Evolutionary conservation across 2,888 invertebrate species (phyloP).

Genomic region (Caenorhabditis afra): DNA sequence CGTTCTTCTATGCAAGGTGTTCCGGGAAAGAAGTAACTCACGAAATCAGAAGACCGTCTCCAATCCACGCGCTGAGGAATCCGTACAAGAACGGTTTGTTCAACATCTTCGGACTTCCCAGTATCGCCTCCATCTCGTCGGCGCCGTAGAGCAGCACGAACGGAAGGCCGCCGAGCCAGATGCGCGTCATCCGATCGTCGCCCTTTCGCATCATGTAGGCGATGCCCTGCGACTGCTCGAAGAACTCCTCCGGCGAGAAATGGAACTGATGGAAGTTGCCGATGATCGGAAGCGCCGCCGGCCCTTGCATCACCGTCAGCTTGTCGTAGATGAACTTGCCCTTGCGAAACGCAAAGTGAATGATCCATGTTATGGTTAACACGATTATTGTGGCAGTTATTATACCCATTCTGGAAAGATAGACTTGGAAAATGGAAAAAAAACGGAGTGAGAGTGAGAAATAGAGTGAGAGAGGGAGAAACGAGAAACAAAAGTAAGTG

Average conservation of each 20-base stretch:
- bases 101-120: conserved; percentile 80
- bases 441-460: background rate
- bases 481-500: background rate
- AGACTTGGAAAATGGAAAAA: background rate
- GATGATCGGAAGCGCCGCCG: conserved; percentile 73
- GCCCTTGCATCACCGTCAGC: conserved; percentile 74
- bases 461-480: background rate
- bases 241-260: conserved; percentile 78
- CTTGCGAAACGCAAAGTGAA: conserved; percentile 58
- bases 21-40: conserved; percentile 56
- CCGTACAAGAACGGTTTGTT: conserved; percentile 82
- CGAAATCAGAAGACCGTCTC: conserved; percentile 83
- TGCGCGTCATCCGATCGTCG: conserved; percentile 71
- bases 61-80: conserved; percentile 83
- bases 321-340: conserved; percentile 63
- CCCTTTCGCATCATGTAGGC: conserved; percentile 75
- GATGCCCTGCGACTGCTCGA: conserved; percentile 79
- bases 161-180: conserved; percentile 78
- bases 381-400: conserved; percentile 61
- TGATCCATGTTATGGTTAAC: conserved; percentile 56
- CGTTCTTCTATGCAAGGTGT: no score
- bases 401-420: conserved; percentile 53
- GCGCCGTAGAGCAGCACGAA: conserved; percentile 80
- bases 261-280: conserved; percentile 79
- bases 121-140: conserved; percentile 79